Base-by-base conservation (phyloP, 2,797 vertebrate genomes). In the Heteromormyrus szaboi region DNA sequence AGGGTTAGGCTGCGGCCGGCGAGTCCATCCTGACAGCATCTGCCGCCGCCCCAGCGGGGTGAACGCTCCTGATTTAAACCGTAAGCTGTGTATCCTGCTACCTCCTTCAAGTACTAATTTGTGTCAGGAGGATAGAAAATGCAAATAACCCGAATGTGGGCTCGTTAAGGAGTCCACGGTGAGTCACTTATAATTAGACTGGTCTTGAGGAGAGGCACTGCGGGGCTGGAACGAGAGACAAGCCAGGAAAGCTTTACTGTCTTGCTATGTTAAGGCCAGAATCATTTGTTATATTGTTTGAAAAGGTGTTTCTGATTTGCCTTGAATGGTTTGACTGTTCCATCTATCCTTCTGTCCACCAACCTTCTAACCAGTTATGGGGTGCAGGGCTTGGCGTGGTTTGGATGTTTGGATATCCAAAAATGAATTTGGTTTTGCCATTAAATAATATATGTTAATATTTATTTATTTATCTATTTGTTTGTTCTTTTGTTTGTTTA, bases 61-160 rank as follows among this genome's bases (percentile, higher is more conserved):
- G n/a, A 50, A 22, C 17, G 9, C 8, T 46, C 79, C n/a, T 46
- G 19, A 25, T 46, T 84, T 84, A 46, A 84, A 44, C 46, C 44
- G 1, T 50, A 22, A 50, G 19, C 44, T 50, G 72, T 14, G n/a
- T 6, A 50, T 44, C 46, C 9, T 25, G 19, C 46, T 84, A 44
- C 19, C 44, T 84, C 81, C 41, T 84, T 50, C 41, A 22, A n/a
- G 41, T 48, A 50, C n/a, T 84, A 22, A 84, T 22, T 44, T 46
- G 41, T 50, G 81, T 84, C 81, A 84, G 81, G 41, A 84, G 81
- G 41, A 84, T 12, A 44, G 81, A 84, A 50, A 84, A 84, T 50
- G 41, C 46, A 48, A 46, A 84, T 48, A 84, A 84, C 81, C 44
- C 8, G 81, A 84, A 50, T 44, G 81, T 50, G 81, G 81, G 44